Conservation (phyloP, 2,113 vertebrate species). For the Nesogale talazaci region DNA sequence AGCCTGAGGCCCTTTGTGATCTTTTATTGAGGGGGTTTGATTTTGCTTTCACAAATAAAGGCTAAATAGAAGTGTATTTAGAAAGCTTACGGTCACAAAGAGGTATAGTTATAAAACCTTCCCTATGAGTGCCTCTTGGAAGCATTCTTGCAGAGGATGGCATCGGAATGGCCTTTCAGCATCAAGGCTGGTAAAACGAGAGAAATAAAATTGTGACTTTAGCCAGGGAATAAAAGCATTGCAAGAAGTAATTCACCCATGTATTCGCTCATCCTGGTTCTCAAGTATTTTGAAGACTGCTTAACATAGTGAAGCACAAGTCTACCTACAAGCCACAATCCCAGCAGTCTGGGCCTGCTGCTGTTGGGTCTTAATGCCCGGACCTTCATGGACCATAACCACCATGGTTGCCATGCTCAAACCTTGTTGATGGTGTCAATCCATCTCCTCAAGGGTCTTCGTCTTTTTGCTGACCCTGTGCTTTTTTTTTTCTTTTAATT, state of each 20-base stretch:
- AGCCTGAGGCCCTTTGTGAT: neutral
- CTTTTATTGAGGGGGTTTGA: neutral
- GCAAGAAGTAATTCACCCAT: neutral
- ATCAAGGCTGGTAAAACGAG: neutral
- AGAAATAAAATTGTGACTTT: neutral
- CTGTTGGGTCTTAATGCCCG: no score
- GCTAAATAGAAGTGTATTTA: neutral
- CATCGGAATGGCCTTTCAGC: neutral
- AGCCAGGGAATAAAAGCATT: neutral
- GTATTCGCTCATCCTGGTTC: neutral
- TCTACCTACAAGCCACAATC: neutral
- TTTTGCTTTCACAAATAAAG: constrained; percentile 21
- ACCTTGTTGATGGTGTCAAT: no score
- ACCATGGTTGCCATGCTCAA: no score
- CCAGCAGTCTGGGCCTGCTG: no score
- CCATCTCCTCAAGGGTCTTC: no score
- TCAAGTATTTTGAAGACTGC: neutral
- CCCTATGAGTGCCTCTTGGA: neutral
- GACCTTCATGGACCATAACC: no score
- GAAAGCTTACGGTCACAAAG: neutral
- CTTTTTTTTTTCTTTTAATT: no score
- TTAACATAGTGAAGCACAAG: neutral
- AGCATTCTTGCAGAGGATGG: neutral
- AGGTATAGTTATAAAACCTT: neutral
- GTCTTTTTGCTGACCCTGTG: no score